Conservation (phyloP, 2,797 vertebrate species). For the Sciaenops ocellatus region DNA sequence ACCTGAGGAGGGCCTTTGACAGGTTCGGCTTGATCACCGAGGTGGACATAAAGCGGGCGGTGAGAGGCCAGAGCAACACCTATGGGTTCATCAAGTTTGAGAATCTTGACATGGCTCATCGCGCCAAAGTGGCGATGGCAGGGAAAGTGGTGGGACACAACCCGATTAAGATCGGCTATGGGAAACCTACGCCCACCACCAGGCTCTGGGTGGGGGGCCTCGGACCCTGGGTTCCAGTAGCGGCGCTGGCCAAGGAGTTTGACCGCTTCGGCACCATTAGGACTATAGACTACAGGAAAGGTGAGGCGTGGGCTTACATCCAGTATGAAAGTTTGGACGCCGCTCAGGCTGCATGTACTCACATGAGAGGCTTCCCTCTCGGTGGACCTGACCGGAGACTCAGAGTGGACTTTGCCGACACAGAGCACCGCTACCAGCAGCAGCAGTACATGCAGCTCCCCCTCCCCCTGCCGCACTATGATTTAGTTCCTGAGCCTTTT, state of each 20-base stretch:
- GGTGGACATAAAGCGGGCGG: slow-evolving; percentile 95
- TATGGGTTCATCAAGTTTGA: slow-evolving; percentile 99
- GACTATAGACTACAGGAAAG: slow-evolving; percentile 97
- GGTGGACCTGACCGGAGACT: slow-evolving; percentile 94
- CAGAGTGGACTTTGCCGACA: slow-evolving; percentile 97
- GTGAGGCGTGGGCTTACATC: slow-evolving; percentile 97
- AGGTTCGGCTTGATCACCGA: slow-evolving; percentile 96
- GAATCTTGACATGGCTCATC: slow-evolving; percentile 98
- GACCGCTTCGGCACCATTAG: slow-evolving; percentile 98
- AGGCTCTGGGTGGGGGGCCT: slow-evolving; percentile 98
- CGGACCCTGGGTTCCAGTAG: slow-evolving; percentile 95
- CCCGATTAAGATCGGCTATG: slow-evolving; percentile 97
- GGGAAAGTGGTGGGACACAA: slow-evolving; percentile 95
- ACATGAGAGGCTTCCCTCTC: slow-evolving; percentile 97
- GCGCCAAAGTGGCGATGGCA: slow-evolving; percentile 96
- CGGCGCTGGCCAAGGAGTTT: slow-evolving; percentile 95
- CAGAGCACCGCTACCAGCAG: slow-evolving; percentile 94
- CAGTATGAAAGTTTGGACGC: slow-evolving; percentile 99
- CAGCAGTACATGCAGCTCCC: slow-evolving; percentile 88
- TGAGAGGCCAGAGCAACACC: slow-evolving; percentile 92
- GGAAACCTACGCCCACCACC: slow-evolving; percentile 96
- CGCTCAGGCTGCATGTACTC: slow-evolving; percentile 94
- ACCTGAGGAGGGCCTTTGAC: slow-evolving; percentile 93
- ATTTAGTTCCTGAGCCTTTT: slow-evolving; percentile 90
- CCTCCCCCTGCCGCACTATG: slow-evolving; percentile 90